Base-by-base conservation (phyloP, 2,113 vertebrate genomes). In the Xyliphius kryptos region DNA sequence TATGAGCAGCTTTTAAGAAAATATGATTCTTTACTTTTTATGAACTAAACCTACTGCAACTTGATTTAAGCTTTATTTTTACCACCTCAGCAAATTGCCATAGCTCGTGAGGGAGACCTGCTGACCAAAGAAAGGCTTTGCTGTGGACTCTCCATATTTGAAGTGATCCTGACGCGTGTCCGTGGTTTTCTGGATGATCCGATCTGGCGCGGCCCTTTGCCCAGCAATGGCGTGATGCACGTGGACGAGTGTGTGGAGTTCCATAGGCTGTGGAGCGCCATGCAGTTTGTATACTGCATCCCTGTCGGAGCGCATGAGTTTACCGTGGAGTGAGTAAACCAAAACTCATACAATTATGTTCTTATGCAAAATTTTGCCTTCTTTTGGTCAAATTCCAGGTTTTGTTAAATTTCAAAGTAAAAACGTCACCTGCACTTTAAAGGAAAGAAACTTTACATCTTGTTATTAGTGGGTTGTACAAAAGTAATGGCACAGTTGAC, bases 241-340 rank as follows among this genome's bases (percentile, higher is more conserved):
- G 91, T 93, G 78, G 91, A 93, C 0, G 91, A 93, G 70, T 93
- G 91, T 0, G 91, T 91, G 63, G 91, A 93, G 60, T 92, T 93
- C 66, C 91, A 93, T 64, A 77, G 91, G 9, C 86, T 93, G 8
- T 92, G 91, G 91, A 92, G 91, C 0, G 91, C 91, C 1, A 93
- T 93, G 91, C 91, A 93, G 75, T 93, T 93, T 1, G 91, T 93
- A 9, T 93, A 93, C 80, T 93, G 91, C 80, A 93, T 93, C 77
- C 91, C 91, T 0, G 91, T 93, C 66, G 91, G 91, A 37, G 85
- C 90, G 0, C 89, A 93, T 0, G 91, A 93, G 76, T 93, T 93
- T 79, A 93, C 91, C 0, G 90, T 92, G 15, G 91, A 93, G 91
- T 92, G 80, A 58, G 91, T 87, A 1, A 52, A n/a, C 5, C 4